Conservation (phyloP, 2,888 invertebrate species). For the Sesia apiformis region DNA sequence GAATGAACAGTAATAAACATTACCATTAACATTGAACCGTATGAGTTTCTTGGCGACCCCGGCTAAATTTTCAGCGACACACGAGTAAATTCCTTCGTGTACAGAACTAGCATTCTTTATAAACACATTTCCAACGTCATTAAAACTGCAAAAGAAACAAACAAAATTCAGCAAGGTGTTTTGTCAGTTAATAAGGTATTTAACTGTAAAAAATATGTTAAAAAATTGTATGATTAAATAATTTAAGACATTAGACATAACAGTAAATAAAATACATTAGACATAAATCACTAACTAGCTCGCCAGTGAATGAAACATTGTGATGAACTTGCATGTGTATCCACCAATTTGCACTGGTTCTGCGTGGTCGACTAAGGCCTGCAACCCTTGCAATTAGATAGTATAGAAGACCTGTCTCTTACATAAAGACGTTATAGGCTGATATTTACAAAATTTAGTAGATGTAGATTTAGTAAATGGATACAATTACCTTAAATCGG, state of each 20-base stretch:
- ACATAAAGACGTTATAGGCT: too few relatives aligned
- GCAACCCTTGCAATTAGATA: too few relatives aligned
- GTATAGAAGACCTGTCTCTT: too few relatives aligned
- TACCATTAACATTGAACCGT: conserved; percentile 55
- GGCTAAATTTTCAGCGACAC: conserved; percentile 72
- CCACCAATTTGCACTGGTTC: too few relatives aligned
- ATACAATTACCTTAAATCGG: conserved; percentile 33
- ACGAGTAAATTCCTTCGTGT: conserved; percentile 71
- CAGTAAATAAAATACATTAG: background rate
- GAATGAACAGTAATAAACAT: background rate
- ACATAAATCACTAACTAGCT: too few relatives aligned
- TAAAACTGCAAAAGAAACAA: conserved; percentile 33
- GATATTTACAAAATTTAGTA: too few relatives aligned
- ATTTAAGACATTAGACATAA: background rate
- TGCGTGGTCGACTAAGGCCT: too few relatives aligned
- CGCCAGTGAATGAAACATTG: too few relatives aligned
- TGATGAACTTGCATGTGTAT: too few relatives aligned
- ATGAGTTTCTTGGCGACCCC: conserved; percentile 58
- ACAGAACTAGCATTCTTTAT: conserved; percentile 50
- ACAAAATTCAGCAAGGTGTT: background rate
- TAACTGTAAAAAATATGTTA: background rate
- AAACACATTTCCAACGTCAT: conserved; percentile 43
- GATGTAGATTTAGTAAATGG: too few relatives aligned
- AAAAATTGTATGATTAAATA: background rate
- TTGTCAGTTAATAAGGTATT: background rate